Evolutionary conservation across 2,888 invertebrate genomes (phyloP).

Genomic region (Idaea biselata): DNA sequence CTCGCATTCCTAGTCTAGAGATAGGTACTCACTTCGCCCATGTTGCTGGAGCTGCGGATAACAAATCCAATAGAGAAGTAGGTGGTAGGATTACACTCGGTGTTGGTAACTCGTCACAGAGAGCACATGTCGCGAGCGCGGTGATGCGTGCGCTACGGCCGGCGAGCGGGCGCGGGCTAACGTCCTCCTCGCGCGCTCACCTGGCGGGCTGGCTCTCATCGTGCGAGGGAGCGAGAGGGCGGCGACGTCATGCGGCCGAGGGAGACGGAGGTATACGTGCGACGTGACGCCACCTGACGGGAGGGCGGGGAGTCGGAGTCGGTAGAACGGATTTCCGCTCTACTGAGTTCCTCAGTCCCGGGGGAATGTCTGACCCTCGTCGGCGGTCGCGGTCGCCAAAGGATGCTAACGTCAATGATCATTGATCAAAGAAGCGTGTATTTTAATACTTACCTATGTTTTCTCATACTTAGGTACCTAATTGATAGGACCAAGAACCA

Average conservation of each 20-base stretch:
- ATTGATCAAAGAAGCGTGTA: not conserved
- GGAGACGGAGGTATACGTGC: slow-evolving; percentile 39
- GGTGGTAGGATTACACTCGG: slow-evolving; percentile 22
- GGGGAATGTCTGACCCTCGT: slow-evolving; percentile 47
- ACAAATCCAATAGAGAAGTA: slow-evolving; percentile 20
- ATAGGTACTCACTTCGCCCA: slow-evolving; percentile 73
- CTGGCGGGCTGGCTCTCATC: slow-evolving; percentile 47
- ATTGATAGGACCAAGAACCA: no score
- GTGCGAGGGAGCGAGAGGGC: slow-evolving; percentile 47
- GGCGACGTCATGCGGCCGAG: slow-evolving; percentile 27
- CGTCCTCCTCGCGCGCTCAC: slow-evolving; percentile 56
- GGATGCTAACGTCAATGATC: not conserved
- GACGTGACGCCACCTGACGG: slow-evolving; percentile 10
- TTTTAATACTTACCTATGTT: not conserved
- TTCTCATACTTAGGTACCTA: not conserved
- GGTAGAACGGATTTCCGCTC: slow-evolving; percentile 67
- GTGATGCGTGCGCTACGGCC: slow-evolving; percentile 51
- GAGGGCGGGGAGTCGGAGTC: slow-evolving; percentile 10
- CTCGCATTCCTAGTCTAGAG: slow-evolving; percentile 46
- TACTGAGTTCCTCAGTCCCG: slow-evolving; percentile 40
- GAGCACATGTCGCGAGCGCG: slow-evolving; percentile 19
- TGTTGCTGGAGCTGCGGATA: slow-evolving; percentile 43
- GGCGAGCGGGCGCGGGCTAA: slow-evolving; percentile 66
- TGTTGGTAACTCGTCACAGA: not conserved
- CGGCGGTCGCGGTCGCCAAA: slow-evolving; percentile 17